Base-by-base conservation (phyloP, 2,113 vertebrate species). In the Callospermophilus lateralis region DNA sequence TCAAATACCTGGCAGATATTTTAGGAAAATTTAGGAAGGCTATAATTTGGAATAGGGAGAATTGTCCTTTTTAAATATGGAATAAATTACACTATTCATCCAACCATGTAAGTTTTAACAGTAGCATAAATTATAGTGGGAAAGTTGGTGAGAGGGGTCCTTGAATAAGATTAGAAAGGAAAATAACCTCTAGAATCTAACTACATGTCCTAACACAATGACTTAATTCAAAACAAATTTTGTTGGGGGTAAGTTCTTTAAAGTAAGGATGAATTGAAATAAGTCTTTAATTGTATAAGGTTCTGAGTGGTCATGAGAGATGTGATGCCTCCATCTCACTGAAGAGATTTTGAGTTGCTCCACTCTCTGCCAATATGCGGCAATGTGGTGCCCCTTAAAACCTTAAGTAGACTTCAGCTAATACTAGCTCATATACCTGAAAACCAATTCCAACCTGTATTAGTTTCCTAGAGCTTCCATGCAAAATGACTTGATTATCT, bases 71-170 rank as follows among this genome's bases (percentile, higher is more conserved):
- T 65, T 65, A 53, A 92, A 92, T 81, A n/a, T 63, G 37, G 28
- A 91, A 86, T 89, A 89, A 94, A 91, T 48, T 48, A 61, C 61
- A 61, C 30, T 73, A 32, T 42, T 94, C n/a, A 79, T 91, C 37
- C 39, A 76, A 58, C 79, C 58, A 68, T 39, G 28, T 63, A 15
- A 3, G 8, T 72, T 94, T 28, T 78, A 74, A 26, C 24, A 53
- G 3, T n/a, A 65, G 28, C 32, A 48, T 53, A 88, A 90, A 65
- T 87, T 84, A 85, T 32, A 45, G 10, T 34, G 1, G 20, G 37
- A 96, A 93, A 73, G 45, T 73, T 93, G 10, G 13, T 32, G 24
- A 94, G 9, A 95, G 45, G 28, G 0, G 4, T 73, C 19, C 32
- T 83, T 79, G n/a, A 85, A 78, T 26, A 61, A 19, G 32, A 70